These are phyloP conservation scores for Agonopterix heracliana DNA, from an alignment of 2,888 invertebrate species.

Conservation along the genomic window DNA sequence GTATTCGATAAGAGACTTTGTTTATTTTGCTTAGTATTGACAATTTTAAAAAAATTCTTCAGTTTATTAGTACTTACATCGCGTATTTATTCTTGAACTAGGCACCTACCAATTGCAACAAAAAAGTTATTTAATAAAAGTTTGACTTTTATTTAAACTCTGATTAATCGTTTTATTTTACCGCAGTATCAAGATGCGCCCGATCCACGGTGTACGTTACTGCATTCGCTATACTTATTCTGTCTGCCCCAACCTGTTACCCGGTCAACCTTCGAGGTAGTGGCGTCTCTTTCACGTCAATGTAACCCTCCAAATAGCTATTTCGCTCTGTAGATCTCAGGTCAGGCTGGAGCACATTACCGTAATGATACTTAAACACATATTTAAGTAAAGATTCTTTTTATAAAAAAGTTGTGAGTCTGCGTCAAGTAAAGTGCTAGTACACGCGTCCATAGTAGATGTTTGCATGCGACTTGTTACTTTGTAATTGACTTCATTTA, in stretches of 20 bases:
- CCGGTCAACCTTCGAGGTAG: slow-evolving; percentile 60
- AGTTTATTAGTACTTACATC: too few species aligned
- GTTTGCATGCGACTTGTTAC: too few species aligned
- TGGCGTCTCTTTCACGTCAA: slow-evolving; percentile 32
- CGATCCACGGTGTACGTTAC: slow-evolving; percentile 53
- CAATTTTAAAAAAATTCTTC: too few species aligned
- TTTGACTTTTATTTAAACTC: slow-evolving; percentile 17
- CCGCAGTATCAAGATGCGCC: slow-evolving; percentile 47
- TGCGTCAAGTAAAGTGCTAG: slow-evolving; percentile 14
- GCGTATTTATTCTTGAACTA: too few species aligned
- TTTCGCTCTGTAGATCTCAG: slow-evolving; percentile 50
- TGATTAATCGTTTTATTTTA: slow-evolving; percentile 22
- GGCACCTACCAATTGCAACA: too few species aligned
- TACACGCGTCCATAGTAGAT: too few species aligned
- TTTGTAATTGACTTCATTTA: too few species aligned
- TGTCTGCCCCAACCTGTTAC: slow-evolving; percentile 71
- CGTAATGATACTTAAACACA: slow-evolving; percentile 75
- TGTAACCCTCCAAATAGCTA: slow-evolving; percentile 20
- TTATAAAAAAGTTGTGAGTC: slow-evolving; percentile 57
- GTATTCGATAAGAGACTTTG: too few species aligned
- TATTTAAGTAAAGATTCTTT: slow-evolving; percentile 71
- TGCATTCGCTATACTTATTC: slow-evolving; percentile 64
- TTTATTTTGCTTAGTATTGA: too few species aligned
- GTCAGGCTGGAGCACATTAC: slow-evolving; percentile 67
- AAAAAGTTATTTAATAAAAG: too few species aligned